Evolutionary conservation across 2,797 vertebrate species (phyloP).

Genomic region (Notamacropus eugenii): DNA sequence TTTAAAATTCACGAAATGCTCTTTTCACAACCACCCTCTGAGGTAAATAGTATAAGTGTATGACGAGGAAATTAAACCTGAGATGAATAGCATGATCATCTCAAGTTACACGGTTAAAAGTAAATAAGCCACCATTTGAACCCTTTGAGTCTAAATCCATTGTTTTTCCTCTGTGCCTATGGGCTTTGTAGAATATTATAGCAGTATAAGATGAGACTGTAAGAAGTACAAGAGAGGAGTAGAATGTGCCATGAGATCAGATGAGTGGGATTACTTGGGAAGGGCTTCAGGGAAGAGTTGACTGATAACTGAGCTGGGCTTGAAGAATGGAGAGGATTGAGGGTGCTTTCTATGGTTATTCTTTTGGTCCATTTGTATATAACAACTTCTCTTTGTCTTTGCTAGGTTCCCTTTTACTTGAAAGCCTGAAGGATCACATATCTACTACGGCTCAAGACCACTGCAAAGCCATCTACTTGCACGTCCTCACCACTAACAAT

Average conservation of each 20-base stretch:
- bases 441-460: conserved; percentile 97
- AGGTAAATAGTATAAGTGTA: not conserved
- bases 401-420: conserved; percentile 95
- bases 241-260: not conserved
- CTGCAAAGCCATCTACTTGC: conserved; percentile 99
- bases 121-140: not conserved
- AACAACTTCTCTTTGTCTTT: not conserved
- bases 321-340: not conserved
- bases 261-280: not conserved
- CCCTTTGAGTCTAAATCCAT: not conserved
- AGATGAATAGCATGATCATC: not conserved
- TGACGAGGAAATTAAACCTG: not conserved
- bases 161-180: not conserved
- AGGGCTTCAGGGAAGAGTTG: not conserved
- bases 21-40: not conserved
- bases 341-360: not conserved
- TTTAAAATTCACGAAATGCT: not conserved
- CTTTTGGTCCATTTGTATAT: not conserved
- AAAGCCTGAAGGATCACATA: conserved; percentile 99
- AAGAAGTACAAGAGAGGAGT: not conserved
- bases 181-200: not conserved
- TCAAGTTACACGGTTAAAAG: not conserved
- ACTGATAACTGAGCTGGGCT: not conserved
- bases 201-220: not conserved
- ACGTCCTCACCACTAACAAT: conserved; percentile 98